These are phyloP conservation scores for Grantiella picta DNA, from an alignment of 2,113 vertebrate species.

Conservation along the genomic window DNA sequence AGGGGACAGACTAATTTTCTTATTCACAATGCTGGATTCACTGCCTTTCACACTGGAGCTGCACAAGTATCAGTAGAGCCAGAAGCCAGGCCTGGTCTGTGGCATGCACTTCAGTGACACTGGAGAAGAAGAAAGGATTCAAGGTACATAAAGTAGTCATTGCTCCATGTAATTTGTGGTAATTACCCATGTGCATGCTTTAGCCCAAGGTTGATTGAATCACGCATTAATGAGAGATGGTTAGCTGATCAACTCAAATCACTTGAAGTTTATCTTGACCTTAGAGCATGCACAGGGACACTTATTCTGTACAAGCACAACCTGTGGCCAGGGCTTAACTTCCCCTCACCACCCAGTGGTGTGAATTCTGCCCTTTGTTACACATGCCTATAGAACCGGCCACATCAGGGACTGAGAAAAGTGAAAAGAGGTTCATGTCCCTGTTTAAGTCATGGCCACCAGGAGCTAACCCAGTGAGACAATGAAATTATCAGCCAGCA, in stretches of 20 bases:
- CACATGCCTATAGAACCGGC: fast-evolving
- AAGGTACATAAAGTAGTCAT: not conserved
- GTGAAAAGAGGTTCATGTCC: not conserved
- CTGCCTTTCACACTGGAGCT: not conserved
- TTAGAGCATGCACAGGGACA: not conserved
- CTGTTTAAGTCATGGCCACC: not conserved
- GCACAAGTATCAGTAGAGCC: not conserved
- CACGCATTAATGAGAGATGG: not conserved
- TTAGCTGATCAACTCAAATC: not conserved
- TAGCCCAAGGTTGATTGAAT: not conserved
- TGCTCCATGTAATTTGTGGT: not conserved
- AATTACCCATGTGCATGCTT: not conserved
- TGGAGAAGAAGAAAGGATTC: not conserved
- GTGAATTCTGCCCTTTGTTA: not conserved
- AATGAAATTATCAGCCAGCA: not conserved
- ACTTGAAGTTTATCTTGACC: not conserved
- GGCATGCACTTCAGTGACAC: fast-evolving
- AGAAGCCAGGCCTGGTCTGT: not conserved
- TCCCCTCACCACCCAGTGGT: not conserved
- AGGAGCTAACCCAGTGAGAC: not conserved
- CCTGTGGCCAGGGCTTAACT: not conserved
- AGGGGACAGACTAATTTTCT: not conserved
- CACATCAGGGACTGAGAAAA: not conserved
- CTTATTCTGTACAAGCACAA: not conserved
- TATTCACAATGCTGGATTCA: not conserved